phyloP scores from a whole-genome alignment of 2,113 vertebrate genomes.

The Picathartes gymnocephalus region DNA sequence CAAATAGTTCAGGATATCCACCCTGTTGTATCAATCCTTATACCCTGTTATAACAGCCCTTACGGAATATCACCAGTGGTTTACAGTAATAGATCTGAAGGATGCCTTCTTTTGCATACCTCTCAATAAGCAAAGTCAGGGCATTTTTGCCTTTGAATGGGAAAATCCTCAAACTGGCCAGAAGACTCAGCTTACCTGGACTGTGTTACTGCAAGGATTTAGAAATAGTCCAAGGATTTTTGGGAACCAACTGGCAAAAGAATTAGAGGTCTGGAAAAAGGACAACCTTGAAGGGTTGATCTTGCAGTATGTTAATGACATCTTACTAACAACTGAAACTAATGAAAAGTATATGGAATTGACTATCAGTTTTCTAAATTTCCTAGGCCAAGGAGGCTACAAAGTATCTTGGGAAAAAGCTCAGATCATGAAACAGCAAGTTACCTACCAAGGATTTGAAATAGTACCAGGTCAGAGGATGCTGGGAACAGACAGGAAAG shows the following conservation, averaged over 20 bases:
- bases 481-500: neutral
- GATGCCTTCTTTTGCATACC: neutral
- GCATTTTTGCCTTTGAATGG: neutral
- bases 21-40: neutral
- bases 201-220: neutral
- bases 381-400: neutral
- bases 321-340: neutral
- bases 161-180: neutral
- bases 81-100: neutral
- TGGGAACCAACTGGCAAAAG: neutral
- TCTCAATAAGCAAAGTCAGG: neutral
- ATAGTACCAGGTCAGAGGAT: neutral
- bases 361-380: neutral
- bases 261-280: neutral
- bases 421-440: neutral
- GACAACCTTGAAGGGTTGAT: neutral
- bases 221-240: neutral
- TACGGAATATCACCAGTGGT: neutral
- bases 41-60: neutral
- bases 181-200: neutral
- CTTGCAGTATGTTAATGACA: neutral
- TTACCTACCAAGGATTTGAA: neutral
- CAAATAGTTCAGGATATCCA: neutral
- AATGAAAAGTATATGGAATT: neutral
- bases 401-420: neutral